These are phyloP conservation scores for Bovichtus variegatus DNA, from an alignment of 2,797 vertebrate genomes.

Conservation along the genomic window DNA sequence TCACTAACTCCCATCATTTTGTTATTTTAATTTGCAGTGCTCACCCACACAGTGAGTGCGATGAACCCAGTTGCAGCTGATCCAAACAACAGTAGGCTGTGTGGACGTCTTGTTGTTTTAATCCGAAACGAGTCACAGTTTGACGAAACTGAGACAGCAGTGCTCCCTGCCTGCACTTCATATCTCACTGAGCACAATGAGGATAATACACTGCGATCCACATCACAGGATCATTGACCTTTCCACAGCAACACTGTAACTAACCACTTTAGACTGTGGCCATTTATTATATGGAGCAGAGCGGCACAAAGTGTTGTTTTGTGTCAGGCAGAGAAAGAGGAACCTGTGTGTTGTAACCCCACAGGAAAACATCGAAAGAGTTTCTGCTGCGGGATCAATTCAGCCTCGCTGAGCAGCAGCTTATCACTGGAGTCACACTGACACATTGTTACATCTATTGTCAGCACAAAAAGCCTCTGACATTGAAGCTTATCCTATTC, in stretches of 20 bases:
- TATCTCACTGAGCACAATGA: constrained; percentile 62
- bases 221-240: constrained; percentile 66
- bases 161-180: constrained; percentile 36
- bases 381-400: constrained; percentile 46
- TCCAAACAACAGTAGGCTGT: constrained; percentile 34
- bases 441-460: constrained; percentile 30
- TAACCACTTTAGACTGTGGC: constrained; percentile 63
- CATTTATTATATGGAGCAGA: constrained; percentile 52
- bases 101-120: constrained; percentile 30
- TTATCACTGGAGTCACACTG: constrained; percentile 41
- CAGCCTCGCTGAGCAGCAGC: constrained; percentile 34
- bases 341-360: constrained; percentile 50
- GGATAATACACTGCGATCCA: constrained; percentile 41
- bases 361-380: constrained; percentile 53
- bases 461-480: constrained; percentile 29
- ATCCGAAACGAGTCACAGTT: constrained; percentile 38
- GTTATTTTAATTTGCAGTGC: constrained; percentile 63
- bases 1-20: constrained; percentile 68
- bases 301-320: constrained; percentile 52
- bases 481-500: constrained; percentile 22
- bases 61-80: constrained; percentile 45
- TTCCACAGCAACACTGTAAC: constrained; percentile 63
- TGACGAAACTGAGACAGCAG: constrained; percentile 35
- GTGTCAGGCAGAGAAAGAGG: constrained; percentile 45
- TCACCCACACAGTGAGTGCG: constrained; percentile 67